Base-by-base conservation (phyloP, 53 echinoderm and acorn worm genomes). In the Hippasteria phrygiana region DNA sequence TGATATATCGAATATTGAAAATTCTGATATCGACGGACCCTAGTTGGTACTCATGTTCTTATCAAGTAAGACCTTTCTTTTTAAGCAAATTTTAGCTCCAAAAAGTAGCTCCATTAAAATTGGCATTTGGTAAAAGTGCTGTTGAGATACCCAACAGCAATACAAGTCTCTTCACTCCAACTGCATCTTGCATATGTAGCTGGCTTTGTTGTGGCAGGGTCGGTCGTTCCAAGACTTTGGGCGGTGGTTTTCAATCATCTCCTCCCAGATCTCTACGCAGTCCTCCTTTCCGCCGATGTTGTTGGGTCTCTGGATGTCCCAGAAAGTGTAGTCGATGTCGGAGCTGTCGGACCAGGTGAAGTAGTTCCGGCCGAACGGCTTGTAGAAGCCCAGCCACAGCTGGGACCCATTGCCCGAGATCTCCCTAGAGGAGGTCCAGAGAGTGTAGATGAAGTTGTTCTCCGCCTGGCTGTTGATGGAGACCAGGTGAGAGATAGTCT, bases 241-340 rank as follows among this genome's bases (percentile, higher is more conserved):
- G 27, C 82, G 80, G 36, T 90, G 90, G 1, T 62, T 55, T 5
- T 80, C 81, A 62, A 82, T 33, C 2, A 43, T 74, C 16, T 62
- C 74, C 71, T 90, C 90, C 90, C 90, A 90, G 55, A 90, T 69
- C 82, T 90, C 90, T 2, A 73, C 82, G 70, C 90, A 90, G 62
- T 81, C 74, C 48, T 90, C 90, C 0, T 59, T 43, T 7, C 90
- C 90, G 32, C 90, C 90, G 37, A 81, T 47, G 34, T 90, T 74
- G 63, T 90, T 90, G 16, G 90, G 90, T 46, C 90, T 72, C 27
- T 80, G 56, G 17, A 38, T 50, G 46, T 90, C 90, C 90, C 90
- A 90, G 37, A 40, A 73, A 59, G 82, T 82, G 77, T 73, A 90
- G 71, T 62, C 73, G 8, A 90, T 26, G 74, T 90, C 90, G 12